phyloP scores from a whole-genome alignment of 2,797 vertebrate species.

The Myioborus miniatus region DNA sequence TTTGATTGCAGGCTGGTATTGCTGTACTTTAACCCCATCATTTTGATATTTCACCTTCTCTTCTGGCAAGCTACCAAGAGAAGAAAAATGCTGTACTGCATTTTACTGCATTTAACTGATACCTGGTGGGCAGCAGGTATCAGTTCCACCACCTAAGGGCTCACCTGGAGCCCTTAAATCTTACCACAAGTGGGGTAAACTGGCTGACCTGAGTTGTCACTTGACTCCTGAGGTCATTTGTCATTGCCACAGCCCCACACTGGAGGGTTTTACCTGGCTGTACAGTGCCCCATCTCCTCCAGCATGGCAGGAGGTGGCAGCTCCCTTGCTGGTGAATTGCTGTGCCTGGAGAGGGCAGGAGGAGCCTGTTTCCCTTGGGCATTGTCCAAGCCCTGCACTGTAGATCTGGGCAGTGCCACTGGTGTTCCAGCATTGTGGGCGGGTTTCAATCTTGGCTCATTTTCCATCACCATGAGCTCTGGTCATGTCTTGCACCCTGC shows the following conservation, averaged over 20 bases:
- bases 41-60: background rate
- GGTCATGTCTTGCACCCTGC: background rate
- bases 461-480: background rate
- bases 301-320: background rate
- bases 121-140: background rate
- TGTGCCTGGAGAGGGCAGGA: background rate
- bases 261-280: background rate
- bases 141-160: background rate
- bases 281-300: background rate
- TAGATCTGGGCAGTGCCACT: background rate
- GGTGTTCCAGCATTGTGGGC: background rate
- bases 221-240: fast-evolving
- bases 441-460: background rate
- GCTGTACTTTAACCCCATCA: background rate
- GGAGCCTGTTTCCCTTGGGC: background rate
- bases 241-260: background rate
- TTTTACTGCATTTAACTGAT: no score
- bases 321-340: fast-evolving
- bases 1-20: background rate
- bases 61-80: background rate
- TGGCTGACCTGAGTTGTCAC: fast-evolving
- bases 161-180: background rate
- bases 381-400: background rate
- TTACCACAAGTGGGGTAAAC: fast-evolving
- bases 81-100: background rate